Evolutionary conservation across 2,888 invertebrate species (phyloP), one percentile per base, ranked within the genome.

Genomic region (Lingula anatina): DNA sequence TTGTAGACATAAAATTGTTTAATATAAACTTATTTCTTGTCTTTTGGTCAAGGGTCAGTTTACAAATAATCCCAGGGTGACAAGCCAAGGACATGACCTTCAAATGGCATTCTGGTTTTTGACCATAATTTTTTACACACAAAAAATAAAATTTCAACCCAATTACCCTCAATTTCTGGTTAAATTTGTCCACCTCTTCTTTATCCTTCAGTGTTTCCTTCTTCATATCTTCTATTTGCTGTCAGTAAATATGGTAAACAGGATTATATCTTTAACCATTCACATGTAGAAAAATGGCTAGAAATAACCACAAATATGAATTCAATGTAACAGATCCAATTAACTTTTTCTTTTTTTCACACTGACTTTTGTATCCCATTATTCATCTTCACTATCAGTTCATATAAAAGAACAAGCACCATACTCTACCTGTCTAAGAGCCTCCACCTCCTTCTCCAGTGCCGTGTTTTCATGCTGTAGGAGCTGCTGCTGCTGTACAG

Each of bases 391-490:
- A 4, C 20, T 36, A 36, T 36, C 20, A n/a, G 20, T 20, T 36
- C 20, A 36, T 36, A 7, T 18, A 7, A 18, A 20, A 5, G n/a
- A 18, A 18, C 20, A 36, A 36, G 4, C 20, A 18, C 20, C 20
- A 36, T 36, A 18, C 36, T 4, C 20, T 50, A 71, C 71, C 62
- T 66, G 62, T 42, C 56, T 58, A 1, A 68, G 54, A 37, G 64
- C 60, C 18, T 67, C 63, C 9, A 70, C 53, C 41, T 72, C 68
- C 9, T 53, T 50, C 48, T 66, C 64, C 25, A 72, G 61, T 35
- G 65, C 48, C 20, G 58, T 53, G 37, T 64, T 65, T 51, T 73
- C 71, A 49, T 70, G 65, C 40, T 69, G 62, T 5, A 60, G 53
- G 12, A 66, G 54, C n/a, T 65, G 59, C 31, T 65, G 55, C 47